Evolutionary conservation across 2,888 invertebrate genomes (phyloP), one percentile per base, ranked within the genome.

Genomic region (Linhomoeus sp.): DNA sequence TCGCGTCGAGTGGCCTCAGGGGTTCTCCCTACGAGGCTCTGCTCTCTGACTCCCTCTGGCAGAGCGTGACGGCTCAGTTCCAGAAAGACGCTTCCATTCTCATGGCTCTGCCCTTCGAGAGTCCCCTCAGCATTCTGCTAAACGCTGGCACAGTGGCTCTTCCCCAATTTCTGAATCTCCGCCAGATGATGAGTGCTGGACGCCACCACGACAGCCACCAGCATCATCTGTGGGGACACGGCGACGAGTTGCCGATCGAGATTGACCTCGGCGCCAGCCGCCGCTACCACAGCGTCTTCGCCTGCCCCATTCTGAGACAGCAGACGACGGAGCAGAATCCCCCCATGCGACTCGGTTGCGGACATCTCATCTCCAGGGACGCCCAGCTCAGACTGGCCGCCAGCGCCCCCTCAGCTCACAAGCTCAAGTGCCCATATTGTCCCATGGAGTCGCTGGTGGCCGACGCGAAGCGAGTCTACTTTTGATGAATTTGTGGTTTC

Each of bases 361-460:
- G 97, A 2, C 97, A 97, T 72, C 92, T 94, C 51, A 94, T 97
- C 60, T 90, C 90, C 2, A 75, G 82, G 55, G 97, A 99, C 71
- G 97, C 97, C 41, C 75, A 97, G 54, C 82, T 81, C 68, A 92
- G 92, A 71, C 76, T 97, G 46, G 82, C 86, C 53, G 81, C 78
- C 67, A 84, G 83, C 43, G 84, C 80, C 68, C 20, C 17, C 19
- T n/a, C n/a, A n/a, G n/a, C n/a, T n/a, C 20, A 48, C 23, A 87
- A 87, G 65, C 77, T 97, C 67, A 97, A 97, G 72, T 97, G 97
- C 65, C 94, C 94, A 0, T 97, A 97, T 70, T 97, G 97, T 64
- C 94, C 94, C 0, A 79, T 87, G 67, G 94, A 97, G 69, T 90
- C 90, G 66, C 81, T 80, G 57, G 83, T 87, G 23, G 76, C 80